phyloP scores from a whole-genome alignment of 1,140 invertebrate genomes.

The Drosophila sp. region DNA sequence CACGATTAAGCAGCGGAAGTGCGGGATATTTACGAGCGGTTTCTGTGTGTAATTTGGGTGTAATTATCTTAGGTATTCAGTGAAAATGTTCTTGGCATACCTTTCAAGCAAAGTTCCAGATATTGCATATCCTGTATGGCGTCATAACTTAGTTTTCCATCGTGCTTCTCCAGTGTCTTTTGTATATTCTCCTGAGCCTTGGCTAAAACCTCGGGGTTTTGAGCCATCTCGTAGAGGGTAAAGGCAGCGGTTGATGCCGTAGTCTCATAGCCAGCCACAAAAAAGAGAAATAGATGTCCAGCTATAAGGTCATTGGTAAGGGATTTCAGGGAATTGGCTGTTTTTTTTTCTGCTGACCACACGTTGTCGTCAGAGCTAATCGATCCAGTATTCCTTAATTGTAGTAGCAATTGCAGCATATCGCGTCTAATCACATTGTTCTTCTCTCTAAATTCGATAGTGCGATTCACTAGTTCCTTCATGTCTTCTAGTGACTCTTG shows the following conservation, averaged over 20 bases:
- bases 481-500: slow-evolving; percentile 31
- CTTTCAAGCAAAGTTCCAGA: slow-evolving; percentile 83
- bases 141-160: slow-evolving; percentile 84
- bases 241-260: slow-evolving; percentile 86
- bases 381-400: slow-evolving; percentile 83
- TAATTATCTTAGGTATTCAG: neutral
- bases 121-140: slow-evolving; percentile 84
- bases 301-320: slow-evolving; percentile 84
- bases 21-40: slow-evolving; percentile 86
- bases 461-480: slow-evolving; percentile 83
- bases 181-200: slow-evolving; percentile 84
- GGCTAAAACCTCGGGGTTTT: slow-evolving; percentile 58
- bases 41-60: slow-evolving; percentile 76
- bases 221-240: slow-evolving; percentile 85
- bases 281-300: slow-evolving; percentile 86
- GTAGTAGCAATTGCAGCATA: slow-evolving; percentile 84
- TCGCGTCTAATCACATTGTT: slow-evolving; percentile 84
- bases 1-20: slow-evolving; percentile 84
- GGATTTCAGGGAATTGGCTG: slow-evolving; percentile 39
- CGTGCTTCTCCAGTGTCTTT: slow-evolving; percentile 80
- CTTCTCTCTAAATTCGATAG: slow-evolving; percentile 83
- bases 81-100: neutral
- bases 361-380: slow-evolving; percentile 62
- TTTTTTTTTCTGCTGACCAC: slow-evolving; percentile 50
- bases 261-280: slow-evolving; percentile 89